Base-by-base conservation (phyloP, 2,113 vertebrate genomes). In the Anolis sagrei region DNA sequence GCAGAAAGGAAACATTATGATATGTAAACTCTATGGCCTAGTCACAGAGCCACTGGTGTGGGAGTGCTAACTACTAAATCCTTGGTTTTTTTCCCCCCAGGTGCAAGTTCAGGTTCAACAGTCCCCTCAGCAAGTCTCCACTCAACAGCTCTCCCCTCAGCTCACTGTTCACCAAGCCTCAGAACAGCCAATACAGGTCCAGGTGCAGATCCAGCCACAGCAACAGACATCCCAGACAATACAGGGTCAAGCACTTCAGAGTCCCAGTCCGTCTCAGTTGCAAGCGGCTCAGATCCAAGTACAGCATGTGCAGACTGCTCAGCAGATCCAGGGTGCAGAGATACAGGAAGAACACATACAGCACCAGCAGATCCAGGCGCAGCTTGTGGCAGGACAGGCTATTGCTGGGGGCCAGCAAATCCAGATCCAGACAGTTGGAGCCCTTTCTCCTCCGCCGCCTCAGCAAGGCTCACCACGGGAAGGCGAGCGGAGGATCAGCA, bases 321-420 rank as follows among this genome's bases (percentile, higher is more conserved):
- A 99, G 1, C 97, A 97, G 95, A 97, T 99, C 88, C 98, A 99
- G 90, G 97, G 97, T 51, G 95, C 97, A 0, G 98, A 99, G 91
- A 97, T 99, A 36, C 98, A 98, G 66, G 98, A 99, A 86, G 98
- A 99, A 61, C 99, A 98, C 73, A 96, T 98, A 94, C 97, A 97
- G 79, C 98, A 99, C 86, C 98, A 99, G 92, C 98, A 99, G 96
- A 98, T 99, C 92, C 99, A 99, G 93, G 98, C 98, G 19, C 98
- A 99, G 93, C 93, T 99, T 66, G 97, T 99, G 90, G 98, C 98
- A 62, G 96, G 96, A 86, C 97, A 97, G 83, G 97, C 98, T 75
- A 97, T 97, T 83, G 95, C 97, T 23, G 96, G 97, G 78, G 97
- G 98, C 36, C 98, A 99, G 89, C 99, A 99, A 95, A 99, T 99